Base-by-base conservation (phyloP, 1,140 invertebrate genomes). In the Cydia amplana region DNA sequence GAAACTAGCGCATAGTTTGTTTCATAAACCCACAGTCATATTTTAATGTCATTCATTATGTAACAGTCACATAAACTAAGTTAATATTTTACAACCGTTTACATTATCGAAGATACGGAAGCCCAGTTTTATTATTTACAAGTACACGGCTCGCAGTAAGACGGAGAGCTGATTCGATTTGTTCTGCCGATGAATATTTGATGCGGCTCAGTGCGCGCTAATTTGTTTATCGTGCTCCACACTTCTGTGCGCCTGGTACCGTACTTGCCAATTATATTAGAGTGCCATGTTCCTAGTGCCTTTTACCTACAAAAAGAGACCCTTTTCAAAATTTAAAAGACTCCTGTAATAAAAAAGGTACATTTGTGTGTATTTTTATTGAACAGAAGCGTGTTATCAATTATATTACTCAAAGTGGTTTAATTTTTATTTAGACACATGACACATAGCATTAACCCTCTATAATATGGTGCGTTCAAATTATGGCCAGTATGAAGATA, bases 191-290 rank as follows among this genome's bases (percentile, higher is more conserved):
- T 92, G 88, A 92, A 92, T 91, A 87, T 92, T 92, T 91, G 88
- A 92, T 91, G 81, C 82, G 83, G 78, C 86, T 90, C 91, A 90
- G 85, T 92, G 89, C 88, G 91, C 89, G 84, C 89, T 92, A 92
- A 92, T 92, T 92, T 92, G 91, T 92, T 92, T 92, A 92, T 89
- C 87, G 88, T 89, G 88, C 88, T 85, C 83, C 76, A 79, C 78
- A 83, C 81, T 85, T 79, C 85, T 88, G 86, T 83, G 86, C 80
- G 79, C 87, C 82, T 82, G 78, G 80, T 87, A 85, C 81, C 81
- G 80, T 75, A 85, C 81, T 83, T 80, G 80, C 76, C 77, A 76
- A 80, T 74, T 74, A 82, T 40, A 43, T 18, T 67, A 36, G 28
- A 70, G 28, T 40, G 32, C 14, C 64, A 18, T 70, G 49, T 51